A percentile compares a stretch with the other conserved stretches of the same genome.
Conservation (phyloP, 1,140 invertebrate genomes). For the Latrodectus geometricus region DNA sequence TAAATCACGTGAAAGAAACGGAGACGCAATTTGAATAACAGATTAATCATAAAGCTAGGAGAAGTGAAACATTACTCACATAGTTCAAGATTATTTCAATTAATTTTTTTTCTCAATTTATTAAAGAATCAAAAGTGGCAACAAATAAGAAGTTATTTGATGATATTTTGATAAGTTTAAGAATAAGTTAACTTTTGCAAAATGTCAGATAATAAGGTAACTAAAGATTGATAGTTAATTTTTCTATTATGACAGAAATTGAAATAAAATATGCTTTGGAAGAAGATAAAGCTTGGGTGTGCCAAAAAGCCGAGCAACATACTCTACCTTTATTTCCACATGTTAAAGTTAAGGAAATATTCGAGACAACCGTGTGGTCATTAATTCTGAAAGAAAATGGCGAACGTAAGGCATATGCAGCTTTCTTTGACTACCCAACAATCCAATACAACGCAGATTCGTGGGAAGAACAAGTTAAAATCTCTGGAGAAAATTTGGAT, state of each 20-base stretch:
- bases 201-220: no score
- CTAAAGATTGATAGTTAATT: not conserved
- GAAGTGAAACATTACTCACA: no score
- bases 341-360: constrained; percentile 13
- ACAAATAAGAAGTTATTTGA: no score
- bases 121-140: no score
- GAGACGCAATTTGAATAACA: no score
- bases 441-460: not conserved
- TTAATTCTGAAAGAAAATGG: not conserved
- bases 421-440: constrained; percentile 27
- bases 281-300: not conserved
- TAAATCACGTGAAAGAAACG: no score
- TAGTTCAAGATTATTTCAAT: no score
- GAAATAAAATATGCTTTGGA: constrained; percentile 4
- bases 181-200: no score
- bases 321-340: constrained; percentile 8
- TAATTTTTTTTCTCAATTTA: no score
- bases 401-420: not conserved
- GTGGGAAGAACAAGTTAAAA: not conserved
- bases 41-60: no score
- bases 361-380: constrained; percentile 22
- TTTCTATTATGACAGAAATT: constrained; percentile 3
- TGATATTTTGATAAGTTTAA: no score
- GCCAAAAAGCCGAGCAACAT: not conserved
- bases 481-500: no score